These are phyloP conservation scores for Lagopus leucura DNA, from an alignment of 2,113 vertebrate genomes.

Conservation along the genomic window DNA sequence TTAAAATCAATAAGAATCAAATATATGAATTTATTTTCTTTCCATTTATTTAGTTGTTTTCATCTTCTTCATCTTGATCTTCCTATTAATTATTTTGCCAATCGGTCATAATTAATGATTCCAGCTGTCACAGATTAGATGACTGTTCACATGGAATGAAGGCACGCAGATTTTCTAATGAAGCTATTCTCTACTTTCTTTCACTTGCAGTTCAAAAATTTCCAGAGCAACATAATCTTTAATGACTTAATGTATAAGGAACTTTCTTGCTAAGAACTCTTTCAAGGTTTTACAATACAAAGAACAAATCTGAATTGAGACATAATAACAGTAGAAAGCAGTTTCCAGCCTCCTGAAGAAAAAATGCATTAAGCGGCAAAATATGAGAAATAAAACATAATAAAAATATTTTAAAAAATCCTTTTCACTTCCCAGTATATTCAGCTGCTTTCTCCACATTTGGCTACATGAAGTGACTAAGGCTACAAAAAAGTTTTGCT, in stretches of 20 bases:
- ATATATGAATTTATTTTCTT: not conserved
- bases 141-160: not conserved
- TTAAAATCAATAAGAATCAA: not conserved
- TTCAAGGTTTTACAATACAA: not conserved
- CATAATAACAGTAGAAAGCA: not conserved
- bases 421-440: not conserved
- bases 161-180: accelerated
- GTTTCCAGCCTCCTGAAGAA: not conserved
- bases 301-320: not conserved
- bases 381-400: not conserved
- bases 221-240: not conserved
- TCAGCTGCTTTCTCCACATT: not conserved
- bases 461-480: not conserved
- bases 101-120: not conserved
- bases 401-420: not conserved
- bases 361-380: not conserved
- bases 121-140: not conserved
- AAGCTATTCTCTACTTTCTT: not conserved
- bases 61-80: not conserved
- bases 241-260: not conserved
- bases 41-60: not conserved
- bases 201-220: not conserved
- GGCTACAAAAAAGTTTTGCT: not conserved
- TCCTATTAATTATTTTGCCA: not conserved
- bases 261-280: not conserved